Evolutionary conservation across 2,797 vertebrate species (phyloP).

Genomic region (Sebastes oblongus): DNA sequence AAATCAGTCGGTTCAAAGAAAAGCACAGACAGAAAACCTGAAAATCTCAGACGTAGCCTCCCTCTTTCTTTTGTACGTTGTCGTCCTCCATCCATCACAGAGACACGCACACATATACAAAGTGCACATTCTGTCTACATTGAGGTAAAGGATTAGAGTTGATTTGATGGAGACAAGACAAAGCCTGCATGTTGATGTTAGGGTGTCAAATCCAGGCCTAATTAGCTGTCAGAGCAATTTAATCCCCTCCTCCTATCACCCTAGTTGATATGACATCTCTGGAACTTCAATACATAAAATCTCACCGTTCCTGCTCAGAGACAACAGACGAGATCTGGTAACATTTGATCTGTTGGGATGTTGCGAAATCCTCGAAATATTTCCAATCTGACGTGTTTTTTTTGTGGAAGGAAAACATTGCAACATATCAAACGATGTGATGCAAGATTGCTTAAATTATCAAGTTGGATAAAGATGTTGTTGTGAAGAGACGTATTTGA

Average conservation of each 20-base stretch:
- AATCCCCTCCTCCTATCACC: constrained; percentile 59
- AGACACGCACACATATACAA: background rate
- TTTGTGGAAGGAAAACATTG: background rate
- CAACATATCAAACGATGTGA: background rate
- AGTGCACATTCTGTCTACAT: constrained; percentile 26
- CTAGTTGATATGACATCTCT: constrained; percentile 57
- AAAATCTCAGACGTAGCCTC: constrained; percentile 4
- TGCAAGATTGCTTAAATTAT: constrained; percentile 5
- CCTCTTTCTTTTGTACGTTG: constrained; percentile 16
- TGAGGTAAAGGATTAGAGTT: constrained; percentile 64
- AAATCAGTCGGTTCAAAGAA: constrained; percentile 16
- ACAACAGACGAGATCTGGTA: constrained; percentile 26
- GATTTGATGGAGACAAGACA: constrained; percentile 62
- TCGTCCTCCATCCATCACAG: background rate
- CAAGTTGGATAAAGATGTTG: background rate
- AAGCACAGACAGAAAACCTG: constrained; percentile 6
- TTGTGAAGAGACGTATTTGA: background rate
- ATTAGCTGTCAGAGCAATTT: constrained; percentile 77
- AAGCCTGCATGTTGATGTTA: constrained; percentile 50
- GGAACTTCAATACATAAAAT: constrained; percentile 37
- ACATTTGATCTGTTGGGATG: constrained; percentile 32
- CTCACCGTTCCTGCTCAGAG: constrained; percentile 17
- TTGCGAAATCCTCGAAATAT: constrained; percentile 40
- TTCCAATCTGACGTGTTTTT: background rate
- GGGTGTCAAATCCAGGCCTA: constrained; percentile 69